Conservation (phyloP, 2,888 invertebrate species). For the Apotomis betuletana region DNA sequence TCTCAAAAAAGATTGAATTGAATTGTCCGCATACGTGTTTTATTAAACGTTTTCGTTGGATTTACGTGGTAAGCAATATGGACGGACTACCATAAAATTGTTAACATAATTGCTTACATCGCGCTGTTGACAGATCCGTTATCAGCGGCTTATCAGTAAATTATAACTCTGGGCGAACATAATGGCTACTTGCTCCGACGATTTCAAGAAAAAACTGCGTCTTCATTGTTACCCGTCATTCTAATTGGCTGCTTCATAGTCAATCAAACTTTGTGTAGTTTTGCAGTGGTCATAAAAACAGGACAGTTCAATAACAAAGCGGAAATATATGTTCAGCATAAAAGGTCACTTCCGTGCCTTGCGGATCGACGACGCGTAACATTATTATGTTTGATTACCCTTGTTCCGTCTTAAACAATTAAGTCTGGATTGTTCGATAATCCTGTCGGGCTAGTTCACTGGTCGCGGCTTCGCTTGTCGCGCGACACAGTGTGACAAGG, state of each 20-base stretch:
- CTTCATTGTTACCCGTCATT: slow-evolving; percentile 28
- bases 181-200: slow-evolving; percentile 39
- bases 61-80: slow-evolving; percentile 27
- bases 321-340: slow-evolving; percentile 40
- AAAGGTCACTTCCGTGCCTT: slow-evolving; percentile 36
- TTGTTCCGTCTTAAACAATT: slow-evolving; percentile 20
- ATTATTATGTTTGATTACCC: slow-evolving; percentile 28
- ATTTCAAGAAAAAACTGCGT: slow-evolving; percentile 40
- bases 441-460: not conserved
- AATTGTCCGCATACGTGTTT: not conserved
- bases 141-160: slow-evolving; percentile 48
- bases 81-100: slow-evolving; percentile 38
- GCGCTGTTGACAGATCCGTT: slow-evolving; percentile 46
- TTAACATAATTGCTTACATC: slow-evolving; percentile 44
- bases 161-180: slow-evolving; percentile 42
- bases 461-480: too few species aligned
- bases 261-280: slow-evolving; percentile 4
- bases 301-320: slow-evolving; percentile 32
- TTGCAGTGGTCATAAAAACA: slow-evolving; percentile 27
- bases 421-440: slow-evolving; percentile 13
- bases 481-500: too few species aligned
- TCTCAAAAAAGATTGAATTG: too few species aligned
- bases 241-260: slow-evolving; percentile 3
- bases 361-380: slow-evolving; percentile 31
- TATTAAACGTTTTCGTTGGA: not conserved